A percentile compares a stretch with the other conserved stretches of the same genome.
phyloP scores from a whole-genome alignment of 2,888 invertebrate species.

The Lissocephala sabroskyi region DNA sequence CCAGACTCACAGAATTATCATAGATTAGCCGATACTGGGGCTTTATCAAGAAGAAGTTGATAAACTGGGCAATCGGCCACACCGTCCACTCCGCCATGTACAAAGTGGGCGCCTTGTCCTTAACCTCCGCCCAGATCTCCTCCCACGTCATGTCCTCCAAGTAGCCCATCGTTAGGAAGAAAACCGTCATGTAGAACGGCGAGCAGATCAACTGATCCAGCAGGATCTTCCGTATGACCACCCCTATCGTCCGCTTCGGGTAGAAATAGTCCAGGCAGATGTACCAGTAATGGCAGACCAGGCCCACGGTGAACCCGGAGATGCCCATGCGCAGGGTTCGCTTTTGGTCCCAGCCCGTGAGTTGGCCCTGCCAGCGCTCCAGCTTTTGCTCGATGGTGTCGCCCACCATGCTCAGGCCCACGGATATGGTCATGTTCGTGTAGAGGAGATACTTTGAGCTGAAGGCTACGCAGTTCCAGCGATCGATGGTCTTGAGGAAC shows the following conservation, averaged over 20 bases:
- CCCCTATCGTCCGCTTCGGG: constrained; percentile 77
- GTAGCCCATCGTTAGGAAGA: constrained; percentile 82
- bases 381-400: constrained; percentile 86
- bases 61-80: constrained; percentile 91
- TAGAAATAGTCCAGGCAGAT: constrained; percentile 80
- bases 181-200: constrained; percentile 82
- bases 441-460: constrained; percentile 78
- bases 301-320: constrained; percentile 84
- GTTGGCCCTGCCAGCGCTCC: constrained; percentile 76
- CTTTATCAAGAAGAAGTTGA: constrained; percentile 90
- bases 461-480: constrained; percentile 72
- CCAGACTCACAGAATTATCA: constrained; percentile 86
- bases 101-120: constrained; percentile 80
- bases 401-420: constrained; percentile 82
- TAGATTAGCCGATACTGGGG: constrained; percentile 86
- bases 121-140: constrained; percentile 79
- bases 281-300: constrained; percentile 90
- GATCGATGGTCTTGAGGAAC: constrained; percentile 9
- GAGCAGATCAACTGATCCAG: constrained; percentile 88
- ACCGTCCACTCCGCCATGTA: constrained; percentile 90
- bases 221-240: constrained; percentile 82
- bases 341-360: constrained; percentile 74
- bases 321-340: constrained; percentile 84
- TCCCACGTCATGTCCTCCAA: constrained; percentile 78
- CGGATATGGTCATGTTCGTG: constrained; percentile 85